phyloP scores from a whole-genome alignment of 2,888 invertebrate species.

The Rhorus exstirpatorius region DNA sequence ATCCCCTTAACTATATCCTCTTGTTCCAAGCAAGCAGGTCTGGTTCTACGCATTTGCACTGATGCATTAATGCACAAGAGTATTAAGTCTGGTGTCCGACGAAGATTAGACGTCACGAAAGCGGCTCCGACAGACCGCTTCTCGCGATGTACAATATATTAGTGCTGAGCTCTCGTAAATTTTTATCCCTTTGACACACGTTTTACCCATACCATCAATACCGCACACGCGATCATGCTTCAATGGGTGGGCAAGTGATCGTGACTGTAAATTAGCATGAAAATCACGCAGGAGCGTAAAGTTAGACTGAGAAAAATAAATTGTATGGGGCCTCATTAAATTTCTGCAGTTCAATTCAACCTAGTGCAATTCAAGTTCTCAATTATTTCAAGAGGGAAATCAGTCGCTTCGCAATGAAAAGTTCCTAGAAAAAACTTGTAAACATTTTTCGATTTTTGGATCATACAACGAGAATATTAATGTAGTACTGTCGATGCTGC shows the following conservation, averaged over 20 bases:
- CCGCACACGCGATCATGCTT: background rate
- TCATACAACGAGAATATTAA: too few relatives aligned
- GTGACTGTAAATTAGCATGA: too few relatives aligned
- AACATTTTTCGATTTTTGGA: too few relatives aligned
- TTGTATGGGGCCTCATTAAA: too few relatives aligned
- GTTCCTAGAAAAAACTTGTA: too few relatives aligned
- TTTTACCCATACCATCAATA: conserved; percentile 15
- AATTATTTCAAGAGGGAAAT: too few relatives aligned
- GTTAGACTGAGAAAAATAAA: too few relatives aligned
- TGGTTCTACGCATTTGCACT: background rate
- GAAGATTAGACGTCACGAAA: conserved; percentile 42
- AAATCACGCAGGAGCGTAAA: too few relatives aligned
- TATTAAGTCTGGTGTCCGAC: conserved; percentile 43
- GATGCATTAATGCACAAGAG: conserved; percentile 1
- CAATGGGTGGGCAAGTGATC: background rate
- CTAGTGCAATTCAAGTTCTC: too few relatives aligned
- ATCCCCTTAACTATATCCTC: conserved; percentile 37
- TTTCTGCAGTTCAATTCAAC: too few relatives aligned
- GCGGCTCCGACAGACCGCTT: conserved; percentile 30
- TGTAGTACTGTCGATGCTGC: too few relatives aligned
- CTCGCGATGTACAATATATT: conserved; percentile 4
- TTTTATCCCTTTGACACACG: conserved; percentile 10
- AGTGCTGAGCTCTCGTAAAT: conserved; percentile 24
- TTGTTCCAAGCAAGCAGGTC: background rate
- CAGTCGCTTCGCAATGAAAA: too few relatives aligned